A percentile compares a stretch with the other conserved stretches of the same genome.
phyloP scores from a whole-genome alignment of 2,113 vertebrate genomes.

The Coreoperca whiteheadi region DNA sequence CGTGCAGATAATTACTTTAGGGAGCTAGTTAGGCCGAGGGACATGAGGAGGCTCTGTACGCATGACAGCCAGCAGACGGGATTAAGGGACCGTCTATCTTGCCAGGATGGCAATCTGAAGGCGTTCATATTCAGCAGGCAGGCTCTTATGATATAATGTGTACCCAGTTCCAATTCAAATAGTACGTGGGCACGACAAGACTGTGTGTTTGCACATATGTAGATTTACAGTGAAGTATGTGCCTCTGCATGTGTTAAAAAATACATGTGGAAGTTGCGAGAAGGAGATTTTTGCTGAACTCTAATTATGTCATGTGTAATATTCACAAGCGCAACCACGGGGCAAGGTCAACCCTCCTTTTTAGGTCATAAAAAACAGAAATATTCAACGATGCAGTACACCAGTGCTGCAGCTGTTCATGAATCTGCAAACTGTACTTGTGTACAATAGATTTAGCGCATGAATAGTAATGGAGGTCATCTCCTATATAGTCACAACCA shows the following conservation, averaged over 20 bases:
- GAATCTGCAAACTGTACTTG: constrained; percentile 61
- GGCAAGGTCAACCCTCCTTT: constrained; percentile 43
- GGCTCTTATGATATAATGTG: neutral
- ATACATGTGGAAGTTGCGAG: neutral
- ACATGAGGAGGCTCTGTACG: constrained; percentile 27
- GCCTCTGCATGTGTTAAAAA: constrained; percentile 10
- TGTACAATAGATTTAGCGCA: constrained; percentile 55
- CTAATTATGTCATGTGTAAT: constrained; percentile 47
- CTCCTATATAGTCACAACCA: constrained; percentile 54
- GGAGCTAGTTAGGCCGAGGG: constrained; percentile 63
- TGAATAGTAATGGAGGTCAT: constrained; percentile 63
- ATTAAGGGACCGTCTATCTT: constrained; percentile 55
- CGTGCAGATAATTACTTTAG: constrained; percentile 79
- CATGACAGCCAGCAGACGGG: constrained; percentile 69
- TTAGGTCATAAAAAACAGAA: constrained; percentile 14
- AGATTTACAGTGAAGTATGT: neutral
- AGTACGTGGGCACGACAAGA: neutral
- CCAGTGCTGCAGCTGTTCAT: constrained; percentile 9
- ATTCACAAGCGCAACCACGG: constrained; percentile 24
- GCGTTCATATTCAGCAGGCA: constrained; percentile 13
- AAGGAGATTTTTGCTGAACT: constrained; percentile 39
- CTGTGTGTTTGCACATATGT: constrained; percentile 6
- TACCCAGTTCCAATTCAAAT: constrained; percentile 12
- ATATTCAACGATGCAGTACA: neutral
- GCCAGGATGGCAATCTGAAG: constrained; percentile 38